phyloP scores from a whole-genome alignment of 1,140 invertebrate species.

The Drosophila kepulauana region DNA sequence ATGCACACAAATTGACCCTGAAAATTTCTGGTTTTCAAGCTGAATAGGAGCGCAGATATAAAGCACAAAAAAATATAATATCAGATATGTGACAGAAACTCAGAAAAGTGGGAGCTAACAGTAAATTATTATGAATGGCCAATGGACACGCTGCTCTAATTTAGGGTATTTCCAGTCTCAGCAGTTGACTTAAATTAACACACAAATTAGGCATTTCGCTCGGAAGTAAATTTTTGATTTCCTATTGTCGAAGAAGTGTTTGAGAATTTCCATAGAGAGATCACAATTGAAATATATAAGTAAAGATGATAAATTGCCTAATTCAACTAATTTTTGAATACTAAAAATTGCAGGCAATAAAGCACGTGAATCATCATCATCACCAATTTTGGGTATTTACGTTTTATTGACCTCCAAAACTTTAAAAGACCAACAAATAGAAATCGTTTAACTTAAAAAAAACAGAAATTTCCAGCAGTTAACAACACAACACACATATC shows the following conservation, averaged over 20 bases:
- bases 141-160: not conserved
- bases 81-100: conserved; percentile 22
- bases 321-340: not conserved
- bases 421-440: conserved; percentile 59
- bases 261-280: too few relatives aligned
- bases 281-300: too few relatives aligned
- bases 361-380: conserved; percentile 63
- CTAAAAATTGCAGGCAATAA: conserved; percentile 2
- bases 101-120: conserved; percentile 3
- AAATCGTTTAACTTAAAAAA: conserved; percentile 68
- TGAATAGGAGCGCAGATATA: conserved; percentile 54
- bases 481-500: conserved; percentile 32
- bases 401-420: conserved; percentile 77
- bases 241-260: not conserved
- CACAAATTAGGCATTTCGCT: not conserved
- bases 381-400: conserved; percentile 64
- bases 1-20: conserved; percentile 75
- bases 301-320: not conserved
- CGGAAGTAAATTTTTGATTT: conserved; percentile 11
- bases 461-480: conserved; percentile 61
- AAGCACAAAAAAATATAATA: conserved; percentile 35
- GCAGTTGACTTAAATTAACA: conserved; percentile 11
- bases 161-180: conserved; percentile 9
- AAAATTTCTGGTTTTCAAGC: conserved; percentile 78
- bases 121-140: conserved; percentile 22